Conservation (phyloP, 2,888 invertebrate genomes). For the Rapana venosa region DNA sequence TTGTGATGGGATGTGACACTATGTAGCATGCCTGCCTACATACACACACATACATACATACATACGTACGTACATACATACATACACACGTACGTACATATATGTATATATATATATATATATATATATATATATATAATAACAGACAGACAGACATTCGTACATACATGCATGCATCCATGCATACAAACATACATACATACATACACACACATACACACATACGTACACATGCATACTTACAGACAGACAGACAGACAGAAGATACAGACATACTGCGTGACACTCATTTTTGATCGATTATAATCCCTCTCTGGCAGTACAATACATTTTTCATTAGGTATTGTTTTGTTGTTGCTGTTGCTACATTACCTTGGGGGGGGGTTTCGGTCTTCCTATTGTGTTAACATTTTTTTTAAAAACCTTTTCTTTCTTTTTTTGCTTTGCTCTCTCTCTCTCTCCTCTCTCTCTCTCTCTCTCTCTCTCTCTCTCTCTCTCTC, state of each 20-base stretch:
- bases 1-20: no score
- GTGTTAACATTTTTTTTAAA: background rate
- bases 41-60: no score
- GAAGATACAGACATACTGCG: background rate
- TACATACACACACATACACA: background rate
- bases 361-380: no score
- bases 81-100: background rate
- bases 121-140: background rate
- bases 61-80: no score
- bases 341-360: no score
- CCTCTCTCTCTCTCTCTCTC: constrained; percentile 5
- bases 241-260: background rate
- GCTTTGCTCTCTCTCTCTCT: background rate
- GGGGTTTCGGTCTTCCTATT: no score
- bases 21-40: no score
- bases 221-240: background rate
- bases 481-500: constrained; percentile 18
- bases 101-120: background rate
- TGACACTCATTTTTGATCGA: no score
- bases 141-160: background rate
- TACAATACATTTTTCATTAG: no score
- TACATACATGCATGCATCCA: background rate
- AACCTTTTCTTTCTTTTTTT: background rate
- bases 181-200: background rate
- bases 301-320: no score